Base-by-base conservation (phyloP, 64 coral and sea anemone species). In the Dendronephthya gigantea region DNA sequence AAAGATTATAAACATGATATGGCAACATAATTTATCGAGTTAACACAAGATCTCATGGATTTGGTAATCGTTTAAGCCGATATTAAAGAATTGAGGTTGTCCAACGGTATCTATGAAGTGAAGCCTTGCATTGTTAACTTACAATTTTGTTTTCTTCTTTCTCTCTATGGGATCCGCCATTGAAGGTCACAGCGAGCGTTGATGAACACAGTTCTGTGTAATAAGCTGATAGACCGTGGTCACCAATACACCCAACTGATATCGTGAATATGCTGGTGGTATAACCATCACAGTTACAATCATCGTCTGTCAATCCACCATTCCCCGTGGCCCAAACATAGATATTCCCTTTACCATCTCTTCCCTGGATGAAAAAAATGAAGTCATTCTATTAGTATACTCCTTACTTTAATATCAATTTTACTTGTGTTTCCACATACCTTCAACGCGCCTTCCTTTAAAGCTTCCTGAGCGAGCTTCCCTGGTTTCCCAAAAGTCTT, bases 401-500 rank as follows among this genome's bases (percentile, higher is more conserved):
- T 22, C 30, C 37, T 82, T 82, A 6, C 17, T 0, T 29, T 16
- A 84, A 30, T 50, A 41, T 16, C n/a, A 50, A 41, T 45, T 17
- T 48, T 15, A 22, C 35, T 36, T 48, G 39, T 41, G 37, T 68
- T 72, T 25, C 49, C 81, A 28, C 5, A 9, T 83, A 88, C 94
- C 90, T 89, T 96, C 2, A 96, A 83, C 27, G 94, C 94, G 11
- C 94, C 94, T 35, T 96, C 90, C 91, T 90, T 90, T 2, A 96
- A 70, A 43, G 94, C 94, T 82, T 96, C 94, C 32, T 96, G 94
- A 12, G 94, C 94, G 9, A 96, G 86, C 76, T 96, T 96, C 11
- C 94, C 94, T 31, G 94, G 94, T 87, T 96, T 96, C 0, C 94
- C 94, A 90, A 96, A 96, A 13, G 94, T 96, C 84, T 96, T 96